Percentiles rank a stretch among this genome's conserved stretches.
Evolutionary conservation across 2,113 vertebrate genomes (phyloP).

Genomic region (Triplophysa siluroides): DNA sequence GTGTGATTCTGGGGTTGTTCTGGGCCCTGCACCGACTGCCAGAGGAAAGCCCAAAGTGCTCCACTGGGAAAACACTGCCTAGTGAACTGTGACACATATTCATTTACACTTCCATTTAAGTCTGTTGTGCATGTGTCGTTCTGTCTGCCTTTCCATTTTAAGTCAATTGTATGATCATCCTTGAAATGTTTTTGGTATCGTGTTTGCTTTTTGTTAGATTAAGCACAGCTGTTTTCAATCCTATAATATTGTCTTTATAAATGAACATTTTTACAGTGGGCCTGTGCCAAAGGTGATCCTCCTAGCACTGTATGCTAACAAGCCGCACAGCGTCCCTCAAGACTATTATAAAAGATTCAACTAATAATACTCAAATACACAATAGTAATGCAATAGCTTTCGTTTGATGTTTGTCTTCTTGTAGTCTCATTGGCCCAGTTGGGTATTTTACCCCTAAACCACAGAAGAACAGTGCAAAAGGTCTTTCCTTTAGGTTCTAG

Average conservation of each 20-base stretch:
- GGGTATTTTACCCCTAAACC: too few relatives aligned
- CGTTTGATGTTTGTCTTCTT: too few relatives aligned
- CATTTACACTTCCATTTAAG: conserved; percentile 20
- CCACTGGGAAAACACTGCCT: conserved; percentile 10
- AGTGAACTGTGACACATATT: conserved; percentile 29
- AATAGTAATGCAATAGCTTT: too few relatives aligned
- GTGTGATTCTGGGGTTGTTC: conserved; percentile 28
- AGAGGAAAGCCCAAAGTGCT: conserved; percentile 19
- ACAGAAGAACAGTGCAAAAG: too few relatives aligned
- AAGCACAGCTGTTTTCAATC: not conserved
- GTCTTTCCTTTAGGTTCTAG: too few relatives aligned
- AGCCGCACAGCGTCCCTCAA: too few relatives aligned
- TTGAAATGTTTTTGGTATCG: not conserved
- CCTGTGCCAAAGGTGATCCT: not conserved
- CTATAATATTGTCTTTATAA: not conserved
- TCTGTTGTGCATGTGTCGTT: not conserved
- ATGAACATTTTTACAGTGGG: not conserved
- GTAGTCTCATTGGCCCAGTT: too few relatives aligned
- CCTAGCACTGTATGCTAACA: too few relatives aligned
- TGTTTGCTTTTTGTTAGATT: not conserved
- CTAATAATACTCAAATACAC: too few relatives aligned
- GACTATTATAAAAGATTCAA: too few relatives aligned
- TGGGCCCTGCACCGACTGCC: not conserved
- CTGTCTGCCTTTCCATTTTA: not conserved
- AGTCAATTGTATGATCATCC: not conserved